Evolutionary conservation across 2,888 invertebrate species (phyloP), one percentile per base, ranked within the genome.

Genomic region (Eilema griseolum): DNA sequence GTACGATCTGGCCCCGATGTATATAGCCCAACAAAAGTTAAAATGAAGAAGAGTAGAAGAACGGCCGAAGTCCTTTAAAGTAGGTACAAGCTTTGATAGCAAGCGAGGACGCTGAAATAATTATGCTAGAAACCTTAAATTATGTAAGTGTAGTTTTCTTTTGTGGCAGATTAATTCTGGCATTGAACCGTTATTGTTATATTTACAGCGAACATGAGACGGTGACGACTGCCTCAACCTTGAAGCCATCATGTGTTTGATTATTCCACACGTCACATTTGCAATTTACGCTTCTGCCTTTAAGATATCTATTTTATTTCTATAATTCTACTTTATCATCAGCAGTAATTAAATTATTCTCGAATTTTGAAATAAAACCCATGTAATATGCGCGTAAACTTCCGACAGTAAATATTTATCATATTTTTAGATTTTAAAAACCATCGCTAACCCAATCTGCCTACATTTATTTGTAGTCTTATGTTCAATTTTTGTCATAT

Each of bases 101-200:
- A n/a, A n/a, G n/a, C n/a, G n/a, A n/a, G n/a, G n/a, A n/a, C n/a
- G n/a, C n/a, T n/a, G n/a, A n/a, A n/a, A n/a, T n/a, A n/a, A n/a
- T n/a, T n/a, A 16, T 46, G 20, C 26, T 20, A n/a, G n/a, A 26
- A 26, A 26, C 14, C 10, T 24, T 24, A 2, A 26, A 31, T 61
- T n/a, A 66, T 26, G 24, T 33, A 66, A 24, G 26, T 61, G 65
- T 82, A 20, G 46, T 61, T 67, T 81, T 80, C 75, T 82, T 83
- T 82, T 79, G 79, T 81, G 83, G 80, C 81, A 83, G 80, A 80
- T 73, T 73, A 77, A 84, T 81, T 88, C 85, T 90, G 91, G 89
- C 92, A 91, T 92, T 91, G 90, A 90, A 84, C 84, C 85, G 86
- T 90, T 91, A 92, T 93, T 93, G 92, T 93, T 92, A 88, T 91